These are phyloP conservation scores for Nipponacmea schrenckii DNA, from an alignment of 2,888 invertebrate genomes.

Conservation along the genomic window DNA sequence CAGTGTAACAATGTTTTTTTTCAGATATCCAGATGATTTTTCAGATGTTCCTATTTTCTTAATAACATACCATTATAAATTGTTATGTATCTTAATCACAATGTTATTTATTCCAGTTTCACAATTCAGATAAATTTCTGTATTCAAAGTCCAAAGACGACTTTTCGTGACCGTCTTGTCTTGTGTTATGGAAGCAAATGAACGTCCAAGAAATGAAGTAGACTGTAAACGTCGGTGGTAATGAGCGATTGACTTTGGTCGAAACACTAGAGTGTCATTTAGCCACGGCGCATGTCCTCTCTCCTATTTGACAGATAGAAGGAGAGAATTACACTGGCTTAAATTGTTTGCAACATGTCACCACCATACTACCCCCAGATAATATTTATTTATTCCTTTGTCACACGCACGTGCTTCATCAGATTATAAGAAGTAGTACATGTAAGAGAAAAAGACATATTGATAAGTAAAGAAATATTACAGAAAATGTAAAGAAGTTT, in stretches of 20 bases:
- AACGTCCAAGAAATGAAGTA: not conserved
- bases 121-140: too few species aligned
- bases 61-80: too few species aligned
- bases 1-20: too few species aligned
- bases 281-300: conserved; percentile 19
- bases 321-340: conserved; percentile 24
- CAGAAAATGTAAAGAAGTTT: too few species aligned
- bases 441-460: conserved; percentile 12
- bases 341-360: conserved; percentile 30
- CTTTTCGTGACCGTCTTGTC: not conserved
- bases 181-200: not conserved
- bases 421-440: conserved; percentile 17
- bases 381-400: conserved; percentile 24
- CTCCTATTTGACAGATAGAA: conserved; percentile 12
- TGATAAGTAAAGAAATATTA: conserved; percentile 13
- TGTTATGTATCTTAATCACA: too few species aligned
- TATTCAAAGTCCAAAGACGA: too few species aligned
- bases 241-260: conserved; percentile 20
- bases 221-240: not conserved
- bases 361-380: conserved; percentile 21
- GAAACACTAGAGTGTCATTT: conserved; percentile 26
- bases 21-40: too few species aligned
- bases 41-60: too few species aligned
- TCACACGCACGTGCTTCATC: conserved; percentile 21
- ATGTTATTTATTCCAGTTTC: too few species aligned